These are phyloP conservation scores for Zaprionus ornatus DNA, from an alignment of 1,140 invertebrate genomes.

Conservation along the genomic window DNA sequence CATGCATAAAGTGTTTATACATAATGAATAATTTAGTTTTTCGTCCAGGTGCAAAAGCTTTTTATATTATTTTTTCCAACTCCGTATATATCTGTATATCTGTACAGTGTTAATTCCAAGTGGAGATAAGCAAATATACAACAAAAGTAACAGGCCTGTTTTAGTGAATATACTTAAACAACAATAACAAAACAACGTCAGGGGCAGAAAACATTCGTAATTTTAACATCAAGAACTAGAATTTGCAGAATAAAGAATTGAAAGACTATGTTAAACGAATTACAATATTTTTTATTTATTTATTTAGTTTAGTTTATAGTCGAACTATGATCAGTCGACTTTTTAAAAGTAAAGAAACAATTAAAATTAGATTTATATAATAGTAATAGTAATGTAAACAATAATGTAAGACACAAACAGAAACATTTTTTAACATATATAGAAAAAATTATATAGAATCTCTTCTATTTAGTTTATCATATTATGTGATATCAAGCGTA, in stretches of 20 bases:
- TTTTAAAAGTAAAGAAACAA: too few species aligned
- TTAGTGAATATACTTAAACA: slow-evolving; percentile 59
- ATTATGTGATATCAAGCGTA: slow-evolving; percentile 76
- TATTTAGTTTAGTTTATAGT: too few species aligned
- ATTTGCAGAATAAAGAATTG: slow-evolving; percentile 29
- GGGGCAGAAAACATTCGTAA: slow-evolving; percentile 64
- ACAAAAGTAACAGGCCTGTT: slow-evolving; percentile 61
- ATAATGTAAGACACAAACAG: slow-evolving; percentile 63
- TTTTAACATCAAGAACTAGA: slow-evolving; percentile 43
- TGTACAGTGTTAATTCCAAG: slow-evolving; percentile 80
- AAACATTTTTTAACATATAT: slow-evolving; percentile 54
- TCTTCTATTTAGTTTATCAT: slow-evolving; percentile 62
- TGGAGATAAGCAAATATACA: slow-evolving; percentile 61
- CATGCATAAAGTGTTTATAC: too few species aligned
- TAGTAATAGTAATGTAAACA: slow-evolving; percentile 57
- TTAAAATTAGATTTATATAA: too few species aligned
- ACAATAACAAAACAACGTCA: slow-evolving; percentile 52
- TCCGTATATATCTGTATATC: slow-evolving; percentile 45
- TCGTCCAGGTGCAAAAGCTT: too few species aligned
- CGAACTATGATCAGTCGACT: too few species aligned
- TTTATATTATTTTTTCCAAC: too few species aligned
- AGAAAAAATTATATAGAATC: slow-evolving; percentile 55
- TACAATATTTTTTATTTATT: too few species aligned
- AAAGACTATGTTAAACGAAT: slow-evolving; percentile 72
- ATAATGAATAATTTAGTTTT: too few species aligned